phyloP scores from a whole-genome alignment of 2,888 invertebrate genomes.

The Elgonia sp. region DNA sequence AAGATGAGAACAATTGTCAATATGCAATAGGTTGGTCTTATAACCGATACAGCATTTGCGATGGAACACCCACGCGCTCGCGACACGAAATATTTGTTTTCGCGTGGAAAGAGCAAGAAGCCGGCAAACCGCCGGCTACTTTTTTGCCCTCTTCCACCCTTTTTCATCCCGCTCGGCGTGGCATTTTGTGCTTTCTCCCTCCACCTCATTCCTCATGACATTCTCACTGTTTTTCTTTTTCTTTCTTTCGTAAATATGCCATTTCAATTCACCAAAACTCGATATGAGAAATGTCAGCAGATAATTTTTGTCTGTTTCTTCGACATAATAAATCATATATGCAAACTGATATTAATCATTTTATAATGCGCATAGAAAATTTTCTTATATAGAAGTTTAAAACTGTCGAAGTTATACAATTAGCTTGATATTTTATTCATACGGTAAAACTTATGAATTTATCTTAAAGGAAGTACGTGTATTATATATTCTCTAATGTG shows the following conservation, averaged over 20 bases:
- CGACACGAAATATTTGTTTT: slow-evolving; percentile 82
- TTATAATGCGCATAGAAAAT: slow-evolving; percentile 3
- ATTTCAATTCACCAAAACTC: slow-evolving; percentile 63
- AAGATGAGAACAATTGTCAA: slow-evolving; percentile 58
- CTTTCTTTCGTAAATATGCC: slow-evolving; percentile 66
- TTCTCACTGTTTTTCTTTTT: slow-evolving; percentile 72
- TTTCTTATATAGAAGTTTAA: neutral
- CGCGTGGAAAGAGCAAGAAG: slow-evolving; percentile 82
- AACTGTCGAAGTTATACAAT: slow-evolving; percentile 42
- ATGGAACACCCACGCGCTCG: slow-evolving; percentile 80
- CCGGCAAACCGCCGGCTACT: slow-evolving; percentile 79
- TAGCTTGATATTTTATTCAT: slow-evolving; percentile 63
- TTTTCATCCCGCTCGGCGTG: slow-evolving; percentile 61
- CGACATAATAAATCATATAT: slow-evolving; percentile 40
- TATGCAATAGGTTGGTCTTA: slow-evolving; percentile 78
- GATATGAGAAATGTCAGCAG: slow-evolving; percentile 60
- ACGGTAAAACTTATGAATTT: slow-evolving; percentile 50
- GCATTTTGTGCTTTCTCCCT: slow-evolving; percentile 43
- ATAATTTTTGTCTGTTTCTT: slow-evolving; percentile 29
- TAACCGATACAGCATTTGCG: slow-evolving; percentile 77
- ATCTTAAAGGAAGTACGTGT: slow-evolving; percentile 47
- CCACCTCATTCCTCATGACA: slow-evolving; percentile 40
- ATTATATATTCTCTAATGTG: slow-evolving; percentile 33
- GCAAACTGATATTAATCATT: slow-evolving; percentile 23
- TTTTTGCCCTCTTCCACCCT: slow-evolving; percentile 75